Conservation (phyloP, 2,888 invertebrate genomes). For the Pheosia tremula region DNA sequence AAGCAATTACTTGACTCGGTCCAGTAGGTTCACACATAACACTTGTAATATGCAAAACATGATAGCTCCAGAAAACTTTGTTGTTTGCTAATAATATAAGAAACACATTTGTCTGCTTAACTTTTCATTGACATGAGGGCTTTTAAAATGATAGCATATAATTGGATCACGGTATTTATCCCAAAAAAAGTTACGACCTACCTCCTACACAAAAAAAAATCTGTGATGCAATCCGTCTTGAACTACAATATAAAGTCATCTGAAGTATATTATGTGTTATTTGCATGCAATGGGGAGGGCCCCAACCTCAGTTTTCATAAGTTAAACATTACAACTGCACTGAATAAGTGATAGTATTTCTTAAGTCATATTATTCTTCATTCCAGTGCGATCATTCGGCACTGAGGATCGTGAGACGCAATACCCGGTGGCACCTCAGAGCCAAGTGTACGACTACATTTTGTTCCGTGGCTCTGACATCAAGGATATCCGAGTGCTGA, state of each 20-base stretch:
- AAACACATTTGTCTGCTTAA: too few species aligned
- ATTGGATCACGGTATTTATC: background rate
- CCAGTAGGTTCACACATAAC: background rate
- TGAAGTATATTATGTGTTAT: too few species aligned
- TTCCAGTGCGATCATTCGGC: conserved; percentile 98
- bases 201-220: background rate
- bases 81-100: too few species aligned
- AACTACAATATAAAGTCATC: too few species aligned
- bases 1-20: conserved; percentile 10
- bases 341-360: conserved; percentile 19
- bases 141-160: background rate
- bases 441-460: conserved; percentile 99
- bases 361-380: conserved; percentile 19
- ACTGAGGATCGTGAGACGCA: conserved; percentile 99
- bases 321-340: too few species aligned
- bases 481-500: conserved; percentile 98
- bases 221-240: too few species aligned
- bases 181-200: background rate
- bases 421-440: conserved; percentile 97
- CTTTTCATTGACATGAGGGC: too few species aligned
- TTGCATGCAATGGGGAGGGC: too few species aligned
- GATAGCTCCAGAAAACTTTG: background rate
- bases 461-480: conserved; percentile 99
- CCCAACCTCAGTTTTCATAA: too few species aligned
- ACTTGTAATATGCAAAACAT: background rate